phyloP scores from a whole-genome alignment of 2,113 vertebrate species.

The Scortum barcoo region DNA sequence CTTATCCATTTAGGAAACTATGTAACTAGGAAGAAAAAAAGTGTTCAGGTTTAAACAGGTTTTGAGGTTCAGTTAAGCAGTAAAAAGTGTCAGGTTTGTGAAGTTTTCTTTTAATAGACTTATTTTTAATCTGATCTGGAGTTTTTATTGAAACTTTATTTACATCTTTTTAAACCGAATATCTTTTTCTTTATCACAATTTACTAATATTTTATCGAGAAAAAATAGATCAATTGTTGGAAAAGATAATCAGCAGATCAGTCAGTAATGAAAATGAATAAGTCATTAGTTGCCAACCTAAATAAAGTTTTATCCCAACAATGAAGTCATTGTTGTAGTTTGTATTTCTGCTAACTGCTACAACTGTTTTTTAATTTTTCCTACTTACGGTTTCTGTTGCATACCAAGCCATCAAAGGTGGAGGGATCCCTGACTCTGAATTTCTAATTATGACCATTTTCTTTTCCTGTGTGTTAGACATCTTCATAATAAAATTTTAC shows the following conservation, averaged over 20 bases:
- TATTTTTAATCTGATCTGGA: no score
- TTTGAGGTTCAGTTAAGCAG: not conserved
- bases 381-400: no score
- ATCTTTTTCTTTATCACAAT: no score
- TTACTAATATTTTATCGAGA: not conserved
- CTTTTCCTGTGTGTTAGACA: not conserved
- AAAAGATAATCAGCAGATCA: not conserved
- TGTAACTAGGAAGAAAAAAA: not conserved
- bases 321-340: not conserved
- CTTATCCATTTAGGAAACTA: no score
- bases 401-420: not conserved
- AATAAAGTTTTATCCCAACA: no score
- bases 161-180: not conserved
- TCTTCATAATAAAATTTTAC: not conserved
- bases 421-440: not conserved
- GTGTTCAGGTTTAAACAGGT: not conserved
- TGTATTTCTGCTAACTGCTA: not conserved
- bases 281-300: not conserved
- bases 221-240: not conserved
- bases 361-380: not conserved
- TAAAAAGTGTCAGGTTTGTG: not conserved
- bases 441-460: not conserved
- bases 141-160: not conserved
- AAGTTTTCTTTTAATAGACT: not conserved
- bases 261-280: not conserved